Evolutionary conservation across 2,888 invertebrate genomes (phyloP), one percentile per base, ranked within the genome.

Genomic region (Osedax fenrisi): DNA sequence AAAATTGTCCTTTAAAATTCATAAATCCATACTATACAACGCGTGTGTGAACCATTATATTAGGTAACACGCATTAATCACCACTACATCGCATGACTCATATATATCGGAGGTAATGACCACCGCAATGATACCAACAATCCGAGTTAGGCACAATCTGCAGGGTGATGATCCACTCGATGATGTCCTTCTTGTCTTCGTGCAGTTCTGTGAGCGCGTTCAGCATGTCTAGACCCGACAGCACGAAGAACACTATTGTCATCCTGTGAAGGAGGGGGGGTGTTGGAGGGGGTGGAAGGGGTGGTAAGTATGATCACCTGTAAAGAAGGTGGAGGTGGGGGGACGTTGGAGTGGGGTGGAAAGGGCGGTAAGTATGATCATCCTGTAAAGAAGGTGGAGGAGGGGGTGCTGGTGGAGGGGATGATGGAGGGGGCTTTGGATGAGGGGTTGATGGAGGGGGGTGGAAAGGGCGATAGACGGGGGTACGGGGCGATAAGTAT

Each of bases 101-200:
- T 56, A 56, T 56, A 56, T 56, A 56, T 56, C 13, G 56, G n/a
- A 13, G 56, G 56, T 13, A 56, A 17, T 13, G 56, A 56, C 56
- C 13, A 17, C 13, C 13, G 13, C 13, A 56, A 56, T 13, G 56
- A 0, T 56, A 13, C 41, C 17, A 41, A 41, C 41, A 41, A 41
- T 41, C 41, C 17, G 5, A 10, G 78, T 86, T 82, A 68, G 90
- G 89, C 69, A 87, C 86, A 10, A 94, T 88, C 87, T 95, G 92
- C 24, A 93, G 87, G 26, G 89, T 88, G 84, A 96, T 96, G 76
- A 96, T 89, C 95, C 95, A 96, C 75, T 94, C 89, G 77, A 94
- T 89, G 59, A 93, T 90, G 76, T 89, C 87, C 5, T 88, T 83
- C 79, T 88, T 89, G 71, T 89, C 86, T 70, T 89, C 87, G 3